These are phyloP conservation scores for Threskiornis aethiopicus DNA, from an alignment of 2,797 vertebrate species.

Conservation along the genomic window DNA sequence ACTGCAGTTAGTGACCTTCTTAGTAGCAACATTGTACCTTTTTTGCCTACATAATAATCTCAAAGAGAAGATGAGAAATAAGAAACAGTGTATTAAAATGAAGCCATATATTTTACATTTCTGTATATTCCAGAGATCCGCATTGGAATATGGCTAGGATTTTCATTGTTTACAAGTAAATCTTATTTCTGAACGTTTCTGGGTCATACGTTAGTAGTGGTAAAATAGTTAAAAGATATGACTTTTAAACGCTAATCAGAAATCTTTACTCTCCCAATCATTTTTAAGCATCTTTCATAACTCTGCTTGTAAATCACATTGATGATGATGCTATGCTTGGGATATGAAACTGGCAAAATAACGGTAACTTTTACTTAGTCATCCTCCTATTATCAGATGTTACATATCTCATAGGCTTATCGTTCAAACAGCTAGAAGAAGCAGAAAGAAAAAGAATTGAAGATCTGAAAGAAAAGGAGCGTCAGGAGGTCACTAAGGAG, in stretches of 20 bases:
- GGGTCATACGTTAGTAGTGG: not conserved
- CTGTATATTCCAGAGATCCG: not conserved
- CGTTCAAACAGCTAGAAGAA: conserved; percentile 84
- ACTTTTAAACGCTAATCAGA: not conserved
- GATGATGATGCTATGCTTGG: not conserved
- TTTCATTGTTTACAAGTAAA: not conserved
- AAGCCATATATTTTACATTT: not conserved
- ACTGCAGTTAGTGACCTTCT: not conserved
- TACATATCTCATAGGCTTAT: not conserved
- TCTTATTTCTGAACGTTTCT: not conserved
- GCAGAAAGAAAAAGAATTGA: conserved; percentile 84
- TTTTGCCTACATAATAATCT: not conserved
- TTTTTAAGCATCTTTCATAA: not conserved
- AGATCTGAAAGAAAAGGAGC: conserved; percentile 83
- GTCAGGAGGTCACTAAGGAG: conserved; percentile 78
- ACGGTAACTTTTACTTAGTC: not conserved
- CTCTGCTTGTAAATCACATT: not conserved
- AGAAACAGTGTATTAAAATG: not conserved
- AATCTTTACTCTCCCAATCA: not conserved
- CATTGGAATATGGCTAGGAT: not conserved
- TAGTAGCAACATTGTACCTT: rapidly evolving
- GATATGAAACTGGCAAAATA: not conserved
- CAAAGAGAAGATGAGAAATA: not conserved
- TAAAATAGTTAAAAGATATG: not conserved
- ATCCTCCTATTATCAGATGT: not conserved